phyloP scores from a whole-genome alignment of 2,113 vertebrate genomes.

The Andinoacara biseriatus region DNA sequence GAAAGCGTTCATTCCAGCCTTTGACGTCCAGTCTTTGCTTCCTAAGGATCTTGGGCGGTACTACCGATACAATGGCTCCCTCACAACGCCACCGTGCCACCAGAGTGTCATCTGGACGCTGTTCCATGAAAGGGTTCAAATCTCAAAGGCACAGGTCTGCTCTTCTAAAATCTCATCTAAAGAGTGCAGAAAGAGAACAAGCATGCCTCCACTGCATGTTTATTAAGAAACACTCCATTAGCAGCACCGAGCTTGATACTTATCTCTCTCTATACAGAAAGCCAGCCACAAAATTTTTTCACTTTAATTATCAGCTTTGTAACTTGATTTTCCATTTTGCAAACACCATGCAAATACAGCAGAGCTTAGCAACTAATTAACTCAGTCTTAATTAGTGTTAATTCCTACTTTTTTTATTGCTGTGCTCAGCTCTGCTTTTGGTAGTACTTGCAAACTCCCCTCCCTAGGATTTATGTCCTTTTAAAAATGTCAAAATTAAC shows the following conservation, averaged over 20 bases:
- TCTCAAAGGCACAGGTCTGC: slow-evolving; percentile 86
- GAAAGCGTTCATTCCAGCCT: slow-evolving; percentile 80
- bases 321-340: too few relatives aligned
- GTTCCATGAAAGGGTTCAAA: slow-evolving; percentile 80
- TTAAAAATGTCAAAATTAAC: neutral
- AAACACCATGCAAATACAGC: too few relatives aligned
- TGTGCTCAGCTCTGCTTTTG: neutral
- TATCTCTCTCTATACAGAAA: too few relatives aligned
- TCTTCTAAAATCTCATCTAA: neutral
- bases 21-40: slow-evolving; percentile 83
- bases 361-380: too few relatives aligned
- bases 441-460: too few relatives aligned
- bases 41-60: slow-evolving; percentile 81
- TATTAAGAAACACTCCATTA: neutral
- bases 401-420: neutral
- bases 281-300: too few relatives aligned
- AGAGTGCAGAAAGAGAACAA: neutral
- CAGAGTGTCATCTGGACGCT: slow-evolving; percentile 90
- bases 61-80: slow-evolving; percentile 92
- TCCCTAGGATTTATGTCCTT: too few relatives aligned
- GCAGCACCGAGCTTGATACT: too few relatives aligned
- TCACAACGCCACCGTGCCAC: slow-evolving; percentile 91
- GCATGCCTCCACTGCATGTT: neutral
- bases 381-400: too few relatives aligned
- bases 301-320: too few relatives aligned